These are phyloP conservation scores for Lophius americanus DNA, from an alignment of 2,797 vertebrate genomes.

Conservation along the genomic window DNA sequence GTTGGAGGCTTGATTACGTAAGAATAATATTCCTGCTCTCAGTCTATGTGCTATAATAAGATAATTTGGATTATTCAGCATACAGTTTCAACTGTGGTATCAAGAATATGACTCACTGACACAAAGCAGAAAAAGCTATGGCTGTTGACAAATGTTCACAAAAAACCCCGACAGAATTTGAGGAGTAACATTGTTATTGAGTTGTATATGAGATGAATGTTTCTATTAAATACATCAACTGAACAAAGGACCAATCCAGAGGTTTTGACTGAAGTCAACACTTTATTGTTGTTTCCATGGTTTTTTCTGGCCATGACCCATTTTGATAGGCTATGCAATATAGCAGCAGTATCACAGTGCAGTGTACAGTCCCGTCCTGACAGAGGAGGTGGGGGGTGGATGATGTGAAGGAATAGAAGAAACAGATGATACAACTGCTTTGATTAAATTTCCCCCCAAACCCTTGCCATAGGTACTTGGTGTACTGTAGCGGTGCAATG, in stretches of 20 bases:
- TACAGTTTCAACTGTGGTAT: not conserved
- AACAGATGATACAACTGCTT: constrained; percentile 57
- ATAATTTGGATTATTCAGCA: not conserved
- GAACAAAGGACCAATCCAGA: constrained; percentile 51
- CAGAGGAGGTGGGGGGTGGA: constrained; percentile 26
- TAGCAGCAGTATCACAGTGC: constrained; percentile 76
- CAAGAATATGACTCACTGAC: not conserved
- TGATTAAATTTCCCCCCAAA: constrained; percentile 68
- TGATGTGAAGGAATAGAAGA: constrained; percentile 50
- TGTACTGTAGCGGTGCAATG: constrained; percentile 76
- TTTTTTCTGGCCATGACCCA: constrained; percentile 48
- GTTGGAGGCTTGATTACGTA: not conserved
- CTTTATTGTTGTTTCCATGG: constrained; percentile 55
- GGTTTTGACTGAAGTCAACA: constrained; percentile 48
- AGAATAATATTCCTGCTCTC: too few species aligned
- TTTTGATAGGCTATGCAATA: constrained; percentile 54
- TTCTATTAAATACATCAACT: constrained; percentile 66
- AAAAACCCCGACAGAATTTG: constrained; percentile 8
- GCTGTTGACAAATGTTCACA: not conserved
- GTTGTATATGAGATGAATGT: constrained; percentile 23
- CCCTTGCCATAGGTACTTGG: constrained; percentile 75
- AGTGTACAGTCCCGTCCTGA: constrained; percentile 59
- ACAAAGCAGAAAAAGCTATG: not conserved
- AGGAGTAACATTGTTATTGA: constrained; percentile 33
- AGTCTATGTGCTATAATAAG: not conserved